Percentiles rank a stretch among this genome's conserved stretches.
Evolutionary conservation across 2,888 invertebrate species (phyloP).

Genomic region (Cosmorhoe ocellata): DNA sequence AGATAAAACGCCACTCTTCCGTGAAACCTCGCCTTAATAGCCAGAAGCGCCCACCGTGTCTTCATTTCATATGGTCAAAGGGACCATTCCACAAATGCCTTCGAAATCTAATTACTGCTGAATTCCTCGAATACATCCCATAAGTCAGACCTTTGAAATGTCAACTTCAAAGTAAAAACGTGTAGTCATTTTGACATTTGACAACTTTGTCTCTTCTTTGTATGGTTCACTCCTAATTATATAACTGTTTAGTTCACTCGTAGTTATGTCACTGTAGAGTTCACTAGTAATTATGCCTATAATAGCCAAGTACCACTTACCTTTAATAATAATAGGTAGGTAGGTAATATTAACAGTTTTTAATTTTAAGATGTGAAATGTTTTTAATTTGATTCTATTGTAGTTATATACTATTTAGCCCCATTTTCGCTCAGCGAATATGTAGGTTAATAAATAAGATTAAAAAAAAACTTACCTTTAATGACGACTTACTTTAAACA

Average conservation of each 20-base stretch:
- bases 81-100: slow-evolving; percentile 10
- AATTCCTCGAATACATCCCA: slow-evolving; percentile 3
- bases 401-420: too few species aligned
- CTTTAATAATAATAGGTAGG: too few species aligned
- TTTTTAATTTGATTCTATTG: too few species aligned
- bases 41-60: slow-evolving; percentile 13
- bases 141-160: slow-evolving; percentile 6
- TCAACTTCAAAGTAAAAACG: slow-evolving; percentile 19
- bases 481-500: too few species aligned
- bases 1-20: too few species aligned
- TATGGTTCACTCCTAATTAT: too few species aligned
- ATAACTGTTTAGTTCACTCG: not conserved
- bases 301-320: not conserved
- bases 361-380: too few species aligned
- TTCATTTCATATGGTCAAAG: slow-evolving; percentile 3
- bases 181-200: slow-evolving; percentile 30
- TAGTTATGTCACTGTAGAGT: not conserved
- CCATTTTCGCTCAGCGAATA: too few species aligned
- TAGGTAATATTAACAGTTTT: too few species aligned
- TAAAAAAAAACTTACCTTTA: too few species aligned
- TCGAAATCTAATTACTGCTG: slow-evolving; percentile 5
- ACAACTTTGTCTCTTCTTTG: not conserved
- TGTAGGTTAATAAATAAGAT: too few species aligned
- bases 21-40: too few species aligned
- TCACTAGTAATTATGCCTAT: not conserved